Base-by-base conservation (phyloP, 2,113 vertebrate genomes). In the Rhinogobius similis region DNA sequence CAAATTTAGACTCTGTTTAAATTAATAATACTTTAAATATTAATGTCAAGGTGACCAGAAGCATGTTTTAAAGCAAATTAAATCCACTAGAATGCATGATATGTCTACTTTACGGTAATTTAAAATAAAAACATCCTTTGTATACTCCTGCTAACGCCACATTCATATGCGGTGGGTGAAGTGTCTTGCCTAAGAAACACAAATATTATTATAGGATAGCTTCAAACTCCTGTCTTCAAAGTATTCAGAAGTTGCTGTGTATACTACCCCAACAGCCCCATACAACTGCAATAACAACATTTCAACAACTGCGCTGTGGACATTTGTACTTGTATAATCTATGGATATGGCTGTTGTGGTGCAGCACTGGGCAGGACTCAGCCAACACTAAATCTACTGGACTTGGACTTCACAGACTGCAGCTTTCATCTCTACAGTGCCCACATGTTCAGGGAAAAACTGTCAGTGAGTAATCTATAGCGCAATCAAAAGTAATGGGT, bases 291-390 rank as follows among this genome's bases (percentile, higher is more conserved):
- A 36, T 61, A 61, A 36, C 58, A 20, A 36, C 29, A 61, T 61
- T 61, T 36, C 58, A 61, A 21, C 58, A 38, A 61, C 18, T 61
- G 29, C 58, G 38, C 29, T n/a, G 29, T 36, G 20, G 58, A 38
- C 58, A 36, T 36, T 18, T 20, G 58, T 32, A 61, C 58, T 36
- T 61, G n/a, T 5, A 11, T 61, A 32, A 61, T 36, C 14, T 61
- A 61, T 36, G 20, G 58, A 61, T 61, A 61, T 61, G 27, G 29
- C 58, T 36, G 58, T 38, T 38, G 32, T 38, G 58, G 58, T 21
- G 29, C 18, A 11, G 29, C 58, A 61, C 29, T n/a, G 29, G 58
- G 55, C 55, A 58, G 58, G 32, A 20, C 29, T 8, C 18, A 32
- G 58, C 29, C 16, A 29, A 12, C 18, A 36, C 58, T 61, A 38